These are phyloP conservation scores for Brassicogethes aeneus DNA, from an alignment of 2,888 invertebrate genomes.

Conservation along the genomic window DNA sequence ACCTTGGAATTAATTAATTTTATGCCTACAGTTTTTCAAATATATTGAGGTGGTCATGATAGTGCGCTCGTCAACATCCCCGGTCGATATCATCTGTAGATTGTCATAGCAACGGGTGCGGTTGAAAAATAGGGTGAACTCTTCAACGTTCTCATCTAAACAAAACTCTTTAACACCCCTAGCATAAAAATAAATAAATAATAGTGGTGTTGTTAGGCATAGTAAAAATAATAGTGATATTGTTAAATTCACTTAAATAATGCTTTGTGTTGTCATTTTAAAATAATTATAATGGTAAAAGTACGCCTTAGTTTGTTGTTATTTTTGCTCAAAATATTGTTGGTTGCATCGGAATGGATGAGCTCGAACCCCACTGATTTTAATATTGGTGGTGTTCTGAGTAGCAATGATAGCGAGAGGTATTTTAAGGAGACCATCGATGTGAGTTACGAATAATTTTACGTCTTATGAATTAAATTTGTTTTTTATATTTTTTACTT, in stretches of 20 bases:
- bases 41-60: constrained; percentile 4
- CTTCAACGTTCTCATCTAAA: no score
- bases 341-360: background rate
- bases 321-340: background rate
- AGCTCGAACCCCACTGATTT: background rate
- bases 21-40: no score
- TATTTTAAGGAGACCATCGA: constrained; percentile 78
- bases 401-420: constrained; percentile 68
- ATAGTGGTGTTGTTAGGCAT: no score
- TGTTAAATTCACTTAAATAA: no score
- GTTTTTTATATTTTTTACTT: constrained; percentile 6
- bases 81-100: constrained; percentile 27
- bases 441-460: constrained; percentile 46
- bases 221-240: no score
- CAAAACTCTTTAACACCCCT: no score
- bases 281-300: no score
- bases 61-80: background rate
- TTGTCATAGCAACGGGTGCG: constrained; percentile 24
- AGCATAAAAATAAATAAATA: no score
- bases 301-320: background rate
- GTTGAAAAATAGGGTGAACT: no score
- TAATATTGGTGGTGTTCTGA: constrained; percentile 89
- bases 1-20: no score
- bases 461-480: background rate
- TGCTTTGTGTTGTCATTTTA: no score